Evolutionary conservation across 2,888 invertebrate genomes (phyloP), one percentile per base, ranked within the genome.

Genomic region (Lasioglossum morio): DNA sequence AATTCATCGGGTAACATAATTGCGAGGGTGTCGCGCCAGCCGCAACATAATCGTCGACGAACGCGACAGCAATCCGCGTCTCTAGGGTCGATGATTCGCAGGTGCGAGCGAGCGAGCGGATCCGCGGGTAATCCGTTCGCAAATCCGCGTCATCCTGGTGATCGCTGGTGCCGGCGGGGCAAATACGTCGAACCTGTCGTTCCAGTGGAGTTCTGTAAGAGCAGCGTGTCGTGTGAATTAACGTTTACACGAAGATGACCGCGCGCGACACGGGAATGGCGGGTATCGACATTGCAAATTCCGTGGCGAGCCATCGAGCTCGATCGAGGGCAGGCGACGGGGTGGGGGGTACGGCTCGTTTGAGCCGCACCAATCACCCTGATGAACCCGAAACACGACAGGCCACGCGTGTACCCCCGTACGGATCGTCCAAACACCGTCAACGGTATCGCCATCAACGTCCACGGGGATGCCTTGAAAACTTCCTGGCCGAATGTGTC

Each of bases 261-360:
- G 66, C 66, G 27, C 46, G 72, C 69, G 79, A 89, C 89, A 87
- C 70, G 83, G 37, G 82, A 88, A 89, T 75, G 87, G 79, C 79
- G 80, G 84, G 79, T 81, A 82, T 79, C 87, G 85, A 72, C 85
- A 83, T 89, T 53, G 83, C 66, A 77, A 78, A 89, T 88, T 89
- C 76, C 76, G 27, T 86, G 82, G 77, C 53, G 79, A 53, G 70
- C 86, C 34, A 19, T 73, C 63, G 16, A 30, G 27, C 30, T 30
- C 63, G 63, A 27, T 63, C 30, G 63, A 30, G 30, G 63, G 16
- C 63, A 53, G n/a, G 48, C 48, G 53, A 0, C 3, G 19, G 23
- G 53, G 10, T 2, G n/a, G 53, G 53, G 53, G n/a, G 8, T 23
- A 53, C 10, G 63, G 37, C 30, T 34, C 72, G 72, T 34, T 48